Base-by-base conservation (phyloP, 2,113 vertebrate species). In the Sylvicapra grimmia region DNA sequence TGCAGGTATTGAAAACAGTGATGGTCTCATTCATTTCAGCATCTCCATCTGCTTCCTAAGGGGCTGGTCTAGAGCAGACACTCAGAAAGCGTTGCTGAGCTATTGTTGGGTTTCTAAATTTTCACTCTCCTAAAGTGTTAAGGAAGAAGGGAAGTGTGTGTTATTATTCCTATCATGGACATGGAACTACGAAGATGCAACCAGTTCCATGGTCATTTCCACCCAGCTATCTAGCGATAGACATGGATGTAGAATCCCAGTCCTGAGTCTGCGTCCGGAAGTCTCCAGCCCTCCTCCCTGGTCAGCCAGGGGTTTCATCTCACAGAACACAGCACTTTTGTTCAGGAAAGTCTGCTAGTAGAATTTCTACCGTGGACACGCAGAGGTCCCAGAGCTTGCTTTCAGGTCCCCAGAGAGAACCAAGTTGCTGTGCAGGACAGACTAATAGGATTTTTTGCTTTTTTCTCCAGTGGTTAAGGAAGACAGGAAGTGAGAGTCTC, bases 151-250 rank as follows among this genome's bases (percentile, higher is more conserved):
- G 44, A 89, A 56, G 1, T 12, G 1, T 4, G 0, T 68, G 4
- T 27, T 89, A 14, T 89, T 56, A 59, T 59, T 93, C 13, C 44
- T 33, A 1, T n/a, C 8, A 1, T 40, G 18, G 31, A 83, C 83
- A 84, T 47, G 27, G 77, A 86, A 84, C 90, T 53, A 4, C 51
- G 47, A 53, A 72, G 21, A 89, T 6, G 13, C 1, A 33, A n/a
- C 1, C n/a, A 8, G 44, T 40, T 77, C 33, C 12, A 10, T 53
- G 13, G 29, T 49, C 18, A 63, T 63, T 93, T 65, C 18, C 44
- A 49, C 5, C 58, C 2, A 1, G 2, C 27, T n/a, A 5, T 56
- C 29, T 19, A 6, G 2, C 1, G 0, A 16, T 29, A 31, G 53
- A 85, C 5, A 23, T 29, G 51, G 14, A 58, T 65, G 1, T 8